phyloP scores from a whole-genome alignment of 2,888 invertebrate species.

The Macropis europaea region DNA sequence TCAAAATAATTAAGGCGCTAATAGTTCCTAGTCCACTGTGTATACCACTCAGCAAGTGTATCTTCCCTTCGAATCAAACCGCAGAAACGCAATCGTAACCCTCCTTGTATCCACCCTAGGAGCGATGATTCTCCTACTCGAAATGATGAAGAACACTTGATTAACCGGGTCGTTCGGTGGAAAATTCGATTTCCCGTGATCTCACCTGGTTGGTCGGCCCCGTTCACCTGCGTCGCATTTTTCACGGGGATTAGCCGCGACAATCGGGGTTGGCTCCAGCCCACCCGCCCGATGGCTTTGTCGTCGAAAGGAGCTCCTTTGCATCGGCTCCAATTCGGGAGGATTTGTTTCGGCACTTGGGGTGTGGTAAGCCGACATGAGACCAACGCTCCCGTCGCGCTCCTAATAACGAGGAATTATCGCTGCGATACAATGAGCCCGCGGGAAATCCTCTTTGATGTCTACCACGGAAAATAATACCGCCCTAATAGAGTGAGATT shows the following conservation, averaged over 20 bases:
- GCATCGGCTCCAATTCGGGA: slow-evolving; percentile 77
- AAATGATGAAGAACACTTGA: slow-evolving; percentile 31
- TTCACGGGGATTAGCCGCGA: slow-evolving; percentile 72
- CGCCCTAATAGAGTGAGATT: slow-evolving; percentile 77
- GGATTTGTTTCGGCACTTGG: slow-evolving; percentile 79
- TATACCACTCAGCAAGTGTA: no score
- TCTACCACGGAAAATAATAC: slow-evolving; percentile 77
- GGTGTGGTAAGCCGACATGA: slow-evolving; percentile 79
- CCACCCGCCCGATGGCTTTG: slow-evolving; percentile 54
- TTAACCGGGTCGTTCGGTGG: slow-evolving; percentile 26
- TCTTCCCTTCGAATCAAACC: neutral
- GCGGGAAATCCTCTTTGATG: slow-evolving; percentile 78
- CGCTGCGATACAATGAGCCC: slow-evolving; percentile 75
- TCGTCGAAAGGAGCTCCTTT: slow-evolving; percentile 71
- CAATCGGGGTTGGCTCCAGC: slow-evolving; percentile 56
- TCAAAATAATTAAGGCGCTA: no score
- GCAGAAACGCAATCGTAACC: neutral
- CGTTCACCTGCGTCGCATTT: slow-evolving; percentile 75
- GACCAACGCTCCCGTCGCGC: slow-evolving; percentile 70
- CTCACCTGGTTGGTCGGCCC: slow-evolving; percentile 52
- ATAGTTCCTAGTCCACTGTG: no score
- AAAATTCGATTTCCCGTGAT: slow-evolving; percentile 41
- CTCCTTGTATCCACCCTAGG: neutral
- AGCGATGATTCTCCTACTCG: slow-evolving; percentile 22
- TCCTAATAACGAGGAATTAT: slow-evolving; percentile 80